These are phyloP conservation scores for Trissolcus japonicus DNA, from an alignment of 2,888 invertebrate species.

Conservation along the genomic window DNA sequence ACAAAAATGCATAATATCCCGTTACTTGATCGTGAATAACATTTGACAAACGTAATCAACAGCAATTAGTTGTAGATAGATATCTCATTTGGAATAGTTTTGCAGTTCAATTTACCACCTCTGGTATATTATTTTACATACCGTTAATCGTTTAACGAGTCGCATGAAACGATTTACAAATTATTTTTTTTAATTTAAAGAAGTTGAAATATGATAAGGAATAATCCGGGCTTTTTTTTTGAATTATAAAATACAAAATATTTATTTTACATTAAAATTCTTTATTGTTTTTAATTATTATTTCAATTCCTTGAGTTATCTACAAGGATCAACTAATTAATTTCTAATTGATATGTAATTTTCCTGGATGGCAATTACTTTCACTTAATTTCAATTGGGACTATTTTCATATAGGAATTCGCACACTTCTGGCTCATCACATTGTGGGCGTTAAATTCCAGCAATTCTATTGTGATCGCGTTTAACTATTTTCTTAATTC, in stretches of 20 bases:
- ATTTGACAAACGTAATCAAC: slow-evolving; percentile 17
- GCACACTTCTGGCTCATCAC: slow-evolving; percentile 13
- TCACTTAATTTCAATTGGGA: slow-evolving; percentile 21
- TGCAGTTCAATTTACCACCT: slow-evolving; percentile 1
- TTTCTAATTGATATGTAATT: slow-evolving; percentile 4
- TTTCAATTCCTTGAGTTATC: no score
- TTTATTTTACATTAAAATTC: no score
- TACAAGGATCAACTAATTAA: background rate
- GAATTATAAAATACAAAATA: no score
- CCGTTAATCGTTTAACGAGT: slow-evolving; percentile 1
- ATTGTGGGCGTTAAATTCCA: slow-evolving; percentile 53
- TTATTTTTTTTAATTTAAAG: no score
- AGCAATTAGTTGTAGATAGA: slow-evolving; percentile 14
- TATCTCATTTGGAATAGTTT: slow-evolving; percentile 21
- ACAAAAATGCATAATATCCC: slow-evolving; percentile 5
- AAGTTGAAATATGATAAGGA: no score
- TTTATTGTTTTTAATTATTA: no score
- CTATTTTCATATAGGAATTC: slow-evolving; percentile 27
- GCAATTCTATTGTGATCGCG: slow-evolving; percentile 57
- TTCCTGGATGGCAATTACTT: slow-evolving; percentile 36
- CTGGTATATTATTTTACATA: slow-evolving; percentile 5
- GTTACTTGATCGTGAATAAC: slow-evolving; percentile 5
- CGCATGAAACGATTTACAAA: no score
- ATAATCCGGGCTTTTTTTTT: no score
- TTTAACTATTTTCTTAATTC: slow-evolving; percentile 48